These are phyloP conservation scores for Pachyuromys duprasi DNA, from an alignment of 2,797 vertebrate species.

Conservation along the genomic window DNA sequence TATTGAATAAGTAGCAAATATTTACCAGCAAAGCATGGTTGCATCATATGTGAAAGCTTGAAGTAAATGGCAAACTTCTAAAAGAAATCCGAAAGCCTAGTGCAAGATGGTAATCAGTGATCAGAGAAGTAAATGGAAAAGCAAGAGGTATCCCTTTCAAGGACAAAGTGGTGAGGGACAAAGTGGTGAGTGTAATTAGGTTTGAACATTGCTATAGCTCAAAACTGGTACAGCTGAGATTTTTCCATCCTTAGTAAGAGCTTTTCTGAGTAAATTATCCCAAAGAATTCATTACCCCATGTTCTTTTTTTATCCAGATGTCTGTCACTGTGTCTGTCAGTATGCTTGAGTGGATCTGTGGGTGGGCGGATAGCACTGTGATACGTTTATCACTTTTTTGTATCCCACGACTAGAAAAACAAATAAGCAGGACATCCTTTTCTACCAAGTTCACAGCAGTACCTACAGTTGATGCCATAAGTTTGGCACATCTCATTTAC, in stretches of 20 bases:
- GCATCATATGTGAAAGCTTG: neutral
- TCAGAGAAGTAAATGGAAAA: neutral
- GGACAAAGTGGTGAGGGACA: neutral
- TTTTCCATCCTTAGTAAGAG: neutral
- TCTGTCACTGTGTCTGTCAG: neutral
- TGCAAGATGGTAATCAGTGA: neutral
- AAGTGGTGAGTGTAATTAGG: neutral
- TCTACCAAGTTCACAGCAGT: neutral
- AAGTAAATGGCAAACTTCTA: neutral
- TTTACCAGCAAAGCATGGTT: fast-evolving
- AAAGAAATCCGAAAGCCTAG: neutral
- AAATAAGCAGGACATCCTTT: neutral
- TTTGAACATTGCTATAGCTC: neutral
- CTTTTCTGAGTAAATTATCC: neutral
- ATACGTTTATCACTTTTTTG: neutral
- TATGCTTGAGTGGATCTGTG: neutral
- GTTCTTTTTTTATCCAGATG: neutral
- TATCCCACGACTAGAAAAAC: neutral
- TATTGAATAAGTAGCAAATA: neutral
- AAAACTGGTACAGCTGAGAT: neutral
- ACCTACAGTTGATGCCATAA: neutral
- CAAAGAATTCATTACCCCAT: neutral
- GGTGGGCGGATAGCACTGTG: no score
- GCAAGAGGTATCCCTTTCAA: neutral
- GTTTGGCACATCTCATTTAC: neutral